Evolutionary conservation across 2,797 vertebrate genomes (phyloP).

Genomic region (Pangasius djambal): DNA sequence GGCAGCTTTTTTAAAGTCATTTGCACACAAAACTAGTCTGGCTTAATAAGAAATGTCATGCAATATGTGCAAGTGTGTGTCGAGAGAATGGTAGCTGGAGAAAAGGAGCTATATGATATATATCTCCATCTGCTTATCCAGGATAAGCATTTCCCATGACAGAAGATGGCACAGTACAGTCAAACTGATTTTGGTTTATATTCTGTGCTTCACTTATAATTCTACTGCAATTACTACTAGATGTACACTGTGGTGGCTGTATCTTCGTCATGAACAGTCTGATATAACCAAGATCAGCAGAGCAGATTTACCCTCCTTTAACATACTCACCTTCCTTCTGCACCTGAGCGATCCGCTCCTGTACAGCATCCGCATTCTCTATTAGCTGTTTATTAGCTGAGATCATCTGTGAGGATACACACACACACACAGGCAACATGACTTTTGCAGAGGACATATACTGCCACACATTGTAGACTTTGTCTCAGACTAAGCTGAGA

Average conservation of each 20-base stretch:
- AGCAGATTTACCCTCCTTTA: background rate
- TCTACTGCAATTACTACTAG: background rate
- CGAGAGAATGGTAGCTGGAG: background rate
- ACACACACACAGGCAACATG: background rate
- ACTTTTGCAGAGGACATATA: background rate
- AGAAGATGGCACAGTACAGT: background rate
- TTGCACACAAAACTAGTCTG: constrained; percentile 5
- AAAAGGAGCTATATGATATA: background rate
- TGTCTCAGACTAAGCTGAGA: constrained; percentile 30
- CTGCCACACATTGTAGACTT: constrained; percentile 23
- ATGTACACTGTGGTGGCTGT: background rate
- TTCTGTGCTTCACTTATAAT: background rate
- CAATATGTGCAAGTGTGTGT: background rate
- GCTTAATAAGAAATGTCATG: constrained; percentile 11
- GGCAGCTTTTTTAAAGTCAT: background rate
- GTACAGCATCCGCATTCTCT: constrained; percentile 85
- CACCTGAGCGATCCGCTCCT: constrained; percentile 91
- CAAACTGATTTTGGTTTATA: background rate
- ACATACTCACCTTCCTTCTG: constrained; percentile 88
- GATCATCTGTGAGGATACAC: constrained; percentile 82
- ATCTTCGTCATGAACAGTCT: background rate
- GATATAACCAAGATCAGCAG: too few relatives aligned
- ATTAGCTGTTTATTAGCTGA: constrained; percentile 91
- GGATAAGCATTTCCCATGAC: background rate
- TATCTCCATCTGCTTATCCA: constrained; percentile 7